Conservation (phyloP, 2,113 vertebrate species). For the Eulemur macaco region DNA sequence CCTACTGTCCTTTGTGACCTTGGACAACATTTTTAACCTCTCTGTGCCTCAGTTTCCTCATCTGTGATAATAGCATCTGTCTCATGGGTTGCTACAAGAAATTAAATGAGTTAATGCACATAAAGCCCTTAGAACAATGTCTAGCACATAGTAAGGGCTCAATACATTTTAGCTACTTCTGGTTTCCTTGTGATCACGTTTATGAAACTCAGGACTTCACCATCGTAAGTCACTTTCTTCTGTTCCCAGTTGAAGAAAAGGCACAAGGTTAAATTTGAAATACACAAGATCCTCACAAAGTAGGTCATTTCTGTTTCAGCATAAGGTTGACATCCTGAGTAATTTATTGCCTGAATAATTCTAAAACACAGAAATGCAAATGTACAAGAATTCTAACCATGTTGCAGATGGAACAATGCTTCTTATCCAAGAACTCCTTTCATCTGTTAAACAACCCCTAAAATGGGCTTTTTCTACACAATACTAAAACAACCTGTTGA, state of each 20-base stretch:
- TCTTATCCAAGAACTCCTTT: conserved; percentile 40
- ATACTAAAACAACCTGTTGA: conserved; percentile 46
- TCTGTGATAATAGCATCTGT: background rate
- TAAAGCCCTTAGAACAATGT: background rate
- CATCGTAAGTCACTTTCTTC: background rate
- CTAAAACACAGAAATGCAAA: conserved; percentile 71
- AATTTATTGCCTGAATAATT: conserved; percentile 73
- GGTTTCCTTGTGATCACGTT: background rate
- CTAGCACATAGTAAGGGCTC: background rate
- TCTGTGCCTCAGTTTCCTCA: background rate
- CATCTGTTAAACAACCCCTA: conserved; percentile 40
- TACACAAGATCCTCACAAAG: conserved; percentile 58
- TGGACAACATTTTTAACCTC: background rate
- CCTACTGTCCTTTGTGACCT: background rate
- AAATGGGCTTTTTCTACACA: background rate
- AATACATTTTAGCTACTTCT: background rate
- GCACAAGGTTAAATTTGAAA: conserved; percentile 63
- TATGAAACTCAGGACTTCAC: background rate
- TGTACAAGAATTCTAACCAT: conserved; percentile 33
- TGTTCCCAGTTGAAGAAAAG: conserved; percentile 46
- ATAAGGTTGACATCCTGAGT: conserved; percentile 70
- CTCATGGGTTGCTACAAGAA: background rate
- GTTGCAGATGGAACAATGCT: conserved; percentile 37
- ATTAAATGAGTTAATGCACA: background rate
- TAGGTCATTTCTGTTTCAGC: conserved; percentile 69